Evolutionary conservation across 2,888 invertebrate genomes (phyloP), one percentile per base, ranked within the genome.

Genomic region (Elgonia sp.): DNA sequence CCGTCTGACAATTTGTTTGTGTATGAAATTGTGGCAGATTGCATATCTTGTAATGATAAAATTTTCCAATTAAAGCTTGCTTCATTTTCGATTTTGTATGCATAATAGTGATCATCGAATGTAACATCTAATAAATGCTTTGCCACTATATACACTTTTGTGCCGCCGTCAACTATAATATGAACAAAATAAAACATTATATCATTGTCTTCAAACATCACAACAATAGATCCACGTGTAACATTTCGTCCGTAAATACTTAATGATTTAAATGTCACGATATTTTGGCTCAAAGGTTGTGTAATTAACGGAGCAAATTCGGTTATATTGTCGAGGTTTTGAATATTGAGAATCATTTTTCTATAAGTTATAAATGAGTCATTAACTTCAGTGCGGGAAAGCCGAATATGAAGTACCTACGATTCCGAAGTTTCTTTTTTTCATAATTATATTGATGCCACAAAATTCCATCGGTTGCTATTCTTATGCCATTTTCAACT

Each of bases 31-130:
- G n/a, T 37, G 6, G 62, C 70, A 62, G 21, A 39, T 9, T 46
- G 20, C n/a, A 79, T 14, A 55, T 79, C 79, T 1, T 39, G 12
- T 55, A 72, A 29, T 16, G 40, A 69, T 63, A 80, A 40, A 21
- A 73, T 20, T 39, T 63, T 50, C 73, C 79, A 80, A 20, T n/a
- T 7, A 75, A 70, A 69, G 57, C 9, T n/a, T 39, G 75, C 39
- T 37, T 69, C 50, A 67, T 70, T 29, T 0, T 60, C 9, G 29
- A 86, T 86, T 77, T 77, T 86, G 39, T 82, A 86, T 12, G 77
- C 62, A 10, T 29, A 16, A 60, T 39, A 72, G 18, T 81, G 62
- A 20, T 69, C 37, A 42, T 40, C 16, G 14, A 53, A 81, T 57
- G n/a, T 46, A 5, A 76, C 69, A 7, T 81, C 81, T 10, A 14